Evolutionary conservation across 1,140 invertebrate genomes (phyloP), one percentile per base, ranked within the genome.

Genomic region (Pseudachorutes palmiensis): DNA sequence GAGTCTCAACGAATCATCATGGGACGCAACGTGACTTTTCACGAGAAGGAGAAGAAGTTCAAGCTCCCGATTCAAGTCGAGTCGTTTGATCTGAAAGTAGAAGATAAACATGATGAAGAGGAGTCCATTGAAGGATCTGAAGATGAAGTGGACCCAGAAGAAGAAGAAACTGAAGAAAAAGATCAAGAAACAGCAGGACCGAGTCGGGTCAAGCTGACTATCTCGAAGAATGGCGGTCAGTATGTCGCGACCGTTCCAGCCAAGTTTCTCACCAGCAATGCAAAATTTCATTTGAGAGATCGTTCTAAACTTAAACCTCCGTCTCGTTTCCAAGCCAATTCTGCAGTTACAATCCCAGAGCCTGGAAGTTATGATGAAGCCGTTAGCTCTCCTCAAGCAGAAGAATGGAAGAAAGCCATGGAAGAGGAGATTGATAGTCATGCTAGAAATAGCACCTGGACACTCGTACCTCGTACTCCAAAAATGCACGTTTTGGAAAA

Each of bases 401-500:
- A 68, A n/a, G 33, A 60, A 30, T 75, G 70, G 71, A n/a, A 14
- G n/a, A 33, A 28, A 24, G 73, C 73, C 3, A 72, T 72, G 33
- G 36, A 41, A 31, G 31, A 36, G 28, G 64, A 22, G 69, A 76
- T 66, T 69, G 74, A 24, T 32, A 60, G 5, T 49, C 76, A 19
- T 31, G 59, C 12, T 65, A 74, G 55, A 64, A 72, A 70, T 51
- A 69, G 19, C 72, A 67, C 65, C 68, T 74, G 67, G 62, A 64
- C 31, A 71, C 68, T 55, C 9, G 61, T 63, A 2, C 26, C 26
- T 9, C 3, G 32, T 2, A 5, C 72, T 66, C 2, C 28, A 5
- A 29, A 65, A 22, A 2, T 12, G 14, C 36, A 65, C 57, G 41
- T 62, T 22, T 69, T 79, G 49, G 60, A 76, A 65, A 77, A 75